Evolutionary conservation across 1,140 invertebrate genomes (phyloP).

Genomic region (Ruditapes philippinarum): DNA sequence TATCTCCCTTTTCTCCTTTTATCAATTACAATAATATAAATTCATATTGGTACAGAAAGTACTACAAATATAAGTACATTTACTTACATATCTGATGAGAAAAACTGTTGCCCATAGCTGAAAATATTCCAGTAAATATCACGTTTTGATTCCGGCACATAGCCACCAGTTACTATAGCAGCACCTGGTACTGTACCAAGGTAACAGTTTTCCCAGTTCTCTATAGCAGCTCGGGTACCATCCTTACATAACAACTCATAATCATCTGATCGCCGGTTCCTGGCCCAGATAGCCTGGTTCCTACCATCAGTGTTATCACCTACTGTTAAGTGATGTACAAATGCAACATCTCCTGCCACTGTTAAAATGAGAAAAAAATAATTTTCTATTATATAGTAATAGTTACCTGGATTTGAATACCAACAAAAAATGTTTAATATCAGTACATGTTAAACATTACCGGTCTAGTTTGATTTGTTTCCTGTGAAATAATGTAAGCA

Average conservation of each 20-base stretch:
- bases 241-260: constrained; percentile 98
- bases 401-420: too few relatives aligned
- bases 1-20: too few relatives aligned
- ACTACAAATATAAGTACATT: too few relatives aligned
- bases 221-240: constrained; percentile 91
- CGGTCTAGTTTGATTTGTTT: too few relatives aligned
- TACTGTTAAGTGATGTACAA: constrained; percentile 97
- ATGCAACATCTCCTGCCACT: constrained; percentile 94
- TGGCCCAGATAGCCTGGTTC: constrained; percentile 95
- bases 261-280: constrained; percentile 95
- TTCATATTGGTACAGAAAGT: too few relatives aligned
- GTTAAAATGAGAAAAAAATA: too few relatives aligned
- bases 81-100: constrained; percentile 86
- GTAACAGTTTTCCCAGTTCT: constrained; percentile 95
- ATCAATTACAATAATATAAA: too few relatives aligned
- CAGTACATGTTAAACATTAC: too few relatives aligned
- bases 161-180: constrained; percentile 94
- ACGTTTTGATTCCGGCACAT: constrained; percentile 78
- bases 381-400: too few relatives aligned
- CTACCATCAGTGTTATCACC: constrained; percentile 96
- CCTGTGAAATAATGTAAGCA: too few relatives aligned
- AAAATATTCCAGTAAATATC: constrained; percentile 86
- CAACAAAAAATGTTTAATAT: too few relatives aligned
- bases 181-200: constrained; percentile 96
- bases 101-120: constrained; percentile 87